These are phyloP conservation scores for Formica exsecta DNA, from an alignment of 1,140 invertebrate species.

Conservation along the genomic window DNA sequence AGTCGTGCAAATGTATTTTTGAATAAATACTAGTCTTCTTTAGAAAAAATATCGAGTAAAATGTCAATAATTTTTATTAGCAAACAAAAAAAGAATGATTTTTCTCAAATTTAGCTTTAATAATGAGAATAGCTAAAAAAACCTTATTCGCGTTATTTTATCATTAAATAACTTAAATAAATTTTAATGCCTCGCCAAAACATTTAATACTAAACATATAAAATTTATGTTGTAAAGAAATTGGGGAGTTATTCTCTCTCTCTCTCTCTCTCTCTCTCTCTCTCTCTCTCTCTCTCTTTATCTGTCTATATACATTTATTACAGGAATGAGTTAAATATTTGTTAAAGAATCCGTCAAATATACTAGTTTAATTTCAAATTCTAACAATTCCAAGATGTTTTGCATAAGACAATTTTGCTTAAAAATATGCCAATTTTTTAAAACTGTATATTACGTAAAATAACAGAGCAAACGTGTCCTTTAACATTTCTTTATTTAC, in stretches of 20 bases:
- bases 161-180: background rate
- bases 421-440: background rate
- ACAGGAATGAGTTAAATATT: too few species aligned
- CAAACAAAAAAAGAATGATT: background rate
- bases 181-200: background rate
- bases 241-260: too few species aligned
- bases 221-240: too few species aligned
- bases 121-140: background rate
- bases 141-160: background rate
- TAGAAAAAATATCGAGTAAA: background rate
- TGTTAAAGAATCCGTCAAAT: too few species aligned
- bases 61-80: background rate
- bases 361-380: too few species aligned
- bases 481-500: background rate
- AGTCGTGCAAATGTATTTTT: background rate
- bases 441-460: background rate
- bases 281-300: too few species aligned
- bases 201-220: background rate
- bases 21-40: background rate
- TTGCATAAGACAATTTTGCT: background rate
- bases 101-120: conserved; percentile 9
- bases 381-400: background rate
- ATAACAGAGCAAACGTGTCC: too few species aligned
- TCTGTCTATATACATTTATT: too few species aligned
- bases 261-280: too few species aligned